Conservation (phyloP, 2,797 vertebrate genomes). For the Arnoldichthys spilopterus region DNA sequence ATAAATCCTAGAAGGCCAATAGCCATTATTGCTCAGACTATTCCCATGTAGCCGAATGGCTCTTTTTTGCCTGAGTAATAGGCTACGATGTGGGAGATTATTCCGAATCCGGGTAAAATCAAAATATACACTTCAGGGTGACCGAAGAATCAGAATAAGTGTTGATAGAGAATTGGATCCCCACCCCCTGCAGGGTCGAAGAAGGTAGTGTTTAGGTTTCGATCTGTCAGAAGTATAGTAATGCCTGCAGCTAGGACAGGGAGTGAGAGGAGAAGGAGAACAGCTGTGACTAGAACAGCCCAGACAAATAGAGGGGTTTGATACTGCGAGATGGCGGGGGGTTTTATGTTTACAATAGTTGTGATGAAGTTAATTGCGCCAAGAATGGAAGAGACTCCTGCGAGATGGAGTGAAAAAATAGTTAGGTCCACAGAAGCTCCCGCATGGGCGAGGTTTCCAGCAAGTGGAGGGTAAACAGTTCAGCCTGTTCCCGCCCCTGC, state of each 20-base stretch:
- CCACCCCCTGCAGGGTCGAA: slow-evolving; percentile 49
- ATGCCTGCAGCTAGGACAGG: slow-evolving; percentile 51
- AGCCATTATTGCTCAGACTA: slow-evolving; percentile 55
- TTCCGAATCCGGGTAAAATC: background rate
- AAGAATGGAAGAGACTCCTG: slow-evolving; percentile 47
- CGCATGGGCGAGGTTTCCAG: slow-evolving; percentile 43
- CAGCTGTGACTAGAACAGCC: background rate
- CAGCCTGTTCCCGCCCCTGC: slow-evolving; percentile 56
- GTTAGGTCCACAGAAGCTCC: slow-evolving; percentile 59
- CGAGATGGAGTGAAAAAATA: slow-evolving; percentile 60
- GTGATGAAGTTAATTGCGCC: slow-evolving; percentile 67
- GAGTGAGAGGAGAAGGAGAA: background rate
- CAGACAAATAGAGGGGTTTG: slow-evolving; percentile 63
- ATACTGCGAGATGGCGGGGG: slow-evolving; percentile 36
- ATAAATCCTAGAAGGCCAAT: slow-evolving; percentile 57
- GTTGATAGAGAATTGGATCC: slow-evolving; percentile 4
- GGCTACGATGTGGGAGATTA: slow-evolving; percentile 43
- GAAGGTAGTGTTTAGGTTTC: slow-evolving; percentile 48
- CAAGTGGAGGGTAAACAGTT: slow-evolving; percentile 58
- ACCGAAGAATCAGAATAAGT: slow-evolving; percentile 56
- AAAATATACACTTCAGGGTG: slow-evolving; percentile 57
- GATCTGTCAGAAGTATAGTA: slow-evolving; percentile 29
- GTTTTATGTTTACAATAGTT: slow-evolving; percentile 67
- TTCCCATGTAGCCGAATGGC: slow-evolving; percentile 57
- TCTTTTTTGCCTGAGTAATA: slow-evolving; percentile 62